Percentiles rank a stretch among this genome's conserved stretches.
These are phyloP conservation scores for Lepilemur septentrionalis DNA, from an alignment of 2,797 vertebrate species.

Conservation along the genomic window DNA sequence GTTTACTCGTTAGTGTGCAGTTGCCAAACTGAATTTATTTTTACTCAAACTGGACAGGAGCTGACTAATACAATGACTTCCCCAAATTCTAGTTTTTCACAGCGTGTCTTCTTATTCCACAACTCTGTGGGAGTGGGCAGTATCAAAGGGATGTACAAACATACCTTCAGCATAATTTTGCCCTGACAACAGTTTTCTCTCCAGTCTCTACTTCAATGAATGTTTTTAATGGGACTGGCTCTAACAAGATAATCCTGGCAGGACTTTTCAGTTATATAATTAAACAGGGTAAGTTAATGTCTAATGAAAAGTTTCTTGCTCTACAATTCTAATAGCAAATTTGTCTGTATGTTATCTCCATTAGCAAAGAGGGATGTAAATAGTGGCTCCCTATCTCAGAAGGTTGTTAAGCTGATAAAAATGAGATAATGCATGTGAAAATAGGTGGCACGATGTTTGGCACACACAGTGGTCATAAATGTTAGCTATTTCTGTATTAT, in stretches of 20 bases:
- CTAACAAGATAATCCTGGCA: not conserved
- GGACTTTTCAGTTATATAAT: slow-evolving; percentile 35
- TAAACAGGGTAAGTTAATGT: not conserved
- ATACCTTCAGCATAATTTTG: not conserved
- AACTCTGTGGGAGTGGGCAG: not conserved
- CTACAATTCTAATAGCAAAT: not conserved
- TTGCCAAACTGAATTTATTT: slow-evolving; percentile 56
- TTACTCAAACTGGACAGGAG: slow-evolving; percentile 47
- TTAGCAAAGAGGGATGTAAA: not conserved
- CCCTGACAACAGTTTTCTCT: not conserved
- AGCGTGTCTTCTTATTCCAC: not conserved
- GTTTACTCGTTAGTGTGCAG: slow-evolving; percentile 11
- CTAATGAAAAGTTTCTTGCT: slow-evolving; percentile 10
- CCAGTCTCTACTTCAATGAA: not conserved
- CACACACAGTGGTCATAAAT: not conserved
- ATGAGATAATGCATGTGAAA: slow-evolving; percentile 13
- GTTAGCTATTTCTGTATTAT: not conserved
- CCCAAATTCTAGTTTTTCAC: slow-evolving; percentile 9
- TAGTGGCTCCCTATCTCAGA: not conserved
- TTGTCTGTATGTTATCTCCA: slow-evolving; percentile 18
- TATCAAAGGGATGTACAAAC: not conserved
- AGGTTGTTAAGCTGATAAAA: not conserved
- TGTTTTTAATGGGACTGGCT: slow-evolving; percentile 12
- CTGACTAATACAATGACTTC: slow-evolving; percentile 27
- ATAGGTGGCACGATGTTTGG: not conserved